These are phyloP conservation scores for Papilio dardanus DNA, from an alignment of 1,140 invertebrate species.

Conservation along the genomic window DNA sequence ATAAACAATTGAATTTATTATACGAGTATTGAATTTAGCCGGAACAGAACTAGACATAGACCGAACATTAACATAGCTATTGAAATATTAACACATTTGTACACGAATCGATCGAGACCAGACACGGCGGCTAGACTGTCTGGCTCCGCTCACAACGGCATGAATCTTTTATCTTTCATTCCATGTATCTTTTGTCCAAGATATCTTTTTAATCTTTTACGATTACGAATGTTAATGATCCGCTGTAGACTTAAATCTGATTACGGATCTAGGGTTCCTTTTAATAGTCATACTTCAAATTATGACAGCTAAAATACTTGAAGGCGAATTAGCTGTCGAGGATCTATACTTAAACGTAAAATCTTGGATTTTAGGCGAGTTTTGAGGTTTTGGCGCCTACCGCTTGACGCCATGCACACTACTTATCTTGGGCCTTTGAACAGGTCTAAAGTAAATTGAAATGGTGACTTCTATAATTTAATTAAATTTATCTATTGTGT, in stretches of 20 bases:
- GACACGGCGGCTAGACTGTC: conserved; percentile 1
- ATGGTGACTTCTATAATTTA: no score
- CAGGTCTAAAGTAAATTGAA: no score
- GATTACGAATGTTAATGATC: not conserved
- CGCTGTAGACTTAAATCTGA: not conserved
- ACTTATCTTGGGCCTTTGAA: no score
- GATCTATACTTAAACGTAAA: not conserved
- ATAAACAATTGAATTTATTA: no score
- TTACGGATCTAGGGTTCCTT: not conserved
- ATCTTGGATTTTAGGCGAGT: no score
- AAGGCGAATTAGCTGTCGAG: not conserved
- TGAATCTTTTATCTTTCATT: not conserved
- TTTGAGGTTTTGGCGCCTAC: no score
- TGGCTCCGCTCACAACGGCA: not conserved
- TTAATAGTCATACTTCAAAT: not conserved
- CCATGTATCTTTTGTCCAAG: not conserved
- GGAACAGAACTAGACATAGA: not conserved
- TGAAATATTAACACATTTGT: not conserved
- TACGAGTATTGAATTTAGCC: not conserved
- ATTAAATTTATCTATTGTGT: not conserved
- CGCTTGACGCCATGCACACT: no score
- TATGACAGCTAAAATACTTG: no score
- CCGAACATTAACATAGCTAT: not conserved
- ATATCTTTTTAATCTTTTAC: not conserved
- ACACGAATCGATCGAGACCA: conserved; percentile 6